Conservation (phyloP, 1,140 invertebrate species). For the Calosoma granatense region DNA sequence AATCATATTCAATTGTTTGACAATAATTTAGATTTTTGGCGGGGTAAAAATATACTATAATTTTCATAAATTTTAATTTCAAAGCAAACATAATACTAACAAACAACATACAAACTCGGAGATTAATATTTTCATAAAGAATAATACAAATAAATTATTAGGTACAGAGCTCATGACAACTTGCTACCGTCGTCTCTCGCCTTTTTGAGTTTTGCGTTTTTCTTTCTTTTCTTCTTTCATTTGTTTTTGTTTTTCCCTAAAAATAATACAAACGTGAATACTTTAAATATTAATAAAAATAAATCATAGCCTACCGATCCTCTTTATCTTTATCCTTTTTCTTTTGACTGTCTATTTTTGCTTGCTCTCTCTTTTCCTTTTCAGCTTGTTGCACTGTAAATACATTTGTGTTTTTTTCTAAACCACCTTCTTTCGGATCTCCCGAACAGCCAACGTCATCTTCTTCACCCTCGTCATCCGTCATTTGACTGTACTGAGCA, state of each 20-base stretch:
- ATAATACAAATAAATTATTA: too few species aligned
- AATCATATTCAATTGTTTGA: too few species aligned
- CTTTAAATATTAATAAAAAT: constrained; percentile 11
- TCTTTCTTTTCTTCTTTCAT: constrained; percentile 77
- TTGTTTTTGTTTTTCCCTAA: constrained; percentile 76
- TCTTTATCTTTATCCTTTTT: constrained; percentile 86
- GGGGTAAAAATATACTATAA: too few species aligned
- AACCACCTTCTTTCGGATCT: constrained; percentile 33
- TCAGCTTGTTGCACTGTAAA: constrained; percentile 60
- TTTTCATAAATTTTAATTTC: too few species aligned
- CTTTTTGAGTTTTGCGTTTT: constrained; percentile 78
- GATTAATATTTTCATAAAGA: too few species aligned
- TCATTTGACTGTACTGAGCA: constrained; percentile 71
- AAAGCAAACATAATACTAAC: too few species aligned
- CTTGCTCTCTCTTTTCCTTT: constrained; percentile 64
- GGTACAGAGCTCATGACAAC: too few species aligned
- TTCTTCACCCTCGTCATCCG: constrained; percentile 50
- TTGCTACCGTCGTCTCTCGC: constrained; percentile 72
- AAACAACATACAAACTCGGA: too few species aligned
- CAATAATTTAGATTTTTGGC: too few species aligned
- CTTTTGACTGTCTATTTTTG: constrained; percentile 62
- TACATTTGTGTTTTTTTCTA: constrained; percentile 70
- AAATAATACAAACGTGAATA: constrained; percentile 22
- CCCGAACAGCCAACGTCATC: constrained; percentile 36
- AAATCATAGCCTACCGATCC: constrained; percentile 50